A percentile compares a stretch with the other conserved stretches of the same genome.
Conservation (phyloP, 2,888 invertebrate genomes). For the Petrophora chlorosata region DNA sequence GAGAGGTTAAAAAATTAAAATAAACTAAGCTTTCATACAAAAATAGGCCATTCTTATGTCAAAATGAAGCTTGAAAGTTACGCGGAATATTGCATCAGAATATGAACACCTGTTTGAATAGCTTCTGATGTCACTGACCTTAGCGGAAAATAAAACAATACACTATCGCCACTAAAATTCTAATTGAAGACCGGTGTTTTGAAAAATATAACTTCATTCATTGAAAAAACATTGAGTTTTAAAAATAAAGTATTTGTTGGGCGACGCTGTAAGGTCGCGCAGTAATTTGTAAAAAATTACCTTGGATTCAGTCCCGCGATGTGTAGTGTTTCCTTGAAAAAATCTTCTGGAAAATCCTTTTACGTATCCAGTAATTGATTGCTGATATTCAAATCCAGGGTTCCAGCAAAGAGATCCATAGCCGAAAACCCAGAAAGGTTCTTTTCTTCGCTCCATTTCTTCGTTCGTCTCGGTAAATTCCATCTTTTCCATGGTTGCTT, state of each 20-base stretch:
- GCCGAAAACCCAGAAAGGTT: constrained; percentile 94
- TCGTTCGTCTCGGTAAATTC: constrained; percentile 15
- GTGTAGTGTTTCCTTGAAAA: constrained; percentile 96
- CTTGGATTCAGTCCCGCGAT: constrained; percentile 89
- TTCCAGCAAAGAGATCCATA: constrained; percentile 98
- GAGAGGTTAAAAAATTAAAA: no score
- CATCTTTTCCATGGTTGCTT: constrained; percentile 27
- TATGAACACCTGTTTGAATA: constrained; percentile 11
- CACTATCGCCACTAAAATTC: neutral
- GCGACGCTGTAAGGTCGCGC: neutral
- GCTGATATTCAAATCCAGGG: constrained; percentile 94
- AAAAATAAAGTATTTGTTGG: neutral
- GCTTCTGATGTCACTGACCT: constrained; percentile 9
- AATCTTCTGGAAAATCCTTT: constrained; percentile 92
- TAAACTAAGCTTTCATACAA: no score
- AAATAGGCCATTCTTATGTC: neutral
- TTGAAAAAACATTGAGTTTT: neutral
- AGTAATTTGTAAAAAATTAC: constrained; percentile 65
- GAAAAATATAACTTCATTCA: neutral
- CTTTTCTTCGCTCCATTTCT: constrained; percentile 50
- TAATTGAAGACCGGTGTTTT: no score
- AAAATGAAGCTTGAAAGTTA: constrained; percentile 17
- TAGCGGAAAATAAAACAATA: neutral
- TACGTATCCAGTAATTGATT: constrained; percentile 92
- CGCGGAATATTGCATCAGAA: constrained; percentile 31